Base-by-base conservation (phyloP, 2,888 invertebrate genomes). In the Himalopsyche anomala region DNA sequence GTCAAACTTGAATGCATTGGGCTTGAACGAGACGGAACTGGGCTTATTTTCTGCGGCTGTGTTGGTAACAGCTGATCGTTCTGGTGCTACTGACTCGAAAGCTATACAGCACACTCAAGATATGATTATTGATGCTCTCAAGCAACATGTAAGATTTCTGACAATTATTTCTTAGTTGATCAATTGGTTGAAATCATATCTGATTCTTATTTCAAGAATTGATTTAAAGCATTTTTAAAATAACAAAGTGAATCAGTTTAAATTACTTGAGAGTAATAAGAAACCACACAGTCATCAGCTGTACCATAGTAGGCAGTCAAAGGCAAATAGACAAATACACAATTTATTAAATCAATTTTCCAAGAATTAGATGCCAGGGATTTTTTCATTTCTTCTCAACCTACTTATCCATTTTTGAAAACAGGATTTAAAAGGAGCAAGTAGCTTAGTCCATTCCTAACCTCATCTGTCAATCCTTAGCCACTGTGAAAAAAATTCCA, bases 1-100 rank as follows among this genome's bases (percentile, higher is more conserved):
- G 87, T 95, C 94, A 91, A 94, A 95, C 83, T 93, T 98, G 90
- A 96, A 96, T 89, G 94, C 94, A 87, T 93, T 98, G 90, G 94
- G 96, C 87, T 92, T 98, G 90, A 96, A 96, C 89, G 99, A 99
- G 90, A 96, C 98, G 54, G 99, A 99, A 92, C 93, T 98, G 89
- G 98, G 97, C 1, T 93, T 99, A 86, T 97, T 96, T 92, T 96
- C 97, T 11, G 98, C 96, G 45, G 95, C 97, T 83, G 96, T 98
- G 85, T 94, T 99, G 89, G 93, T 98, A 87, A 96, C 96, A 89
- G 94, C 96, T 88, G 96, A 97, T 90, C 95, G 99, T 85, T 93
- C 95, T 1, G 97, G 96, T 3, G 94, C 99, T 87, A 95, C 95
- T 86, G 97, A 98, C 90, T 94, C 95, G 82, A 96, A 96, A 92